phyloP scores from a whole-genome alignment of 2,797 vertebrate species.

The Gymnoscopelus microlampas region DNA sequence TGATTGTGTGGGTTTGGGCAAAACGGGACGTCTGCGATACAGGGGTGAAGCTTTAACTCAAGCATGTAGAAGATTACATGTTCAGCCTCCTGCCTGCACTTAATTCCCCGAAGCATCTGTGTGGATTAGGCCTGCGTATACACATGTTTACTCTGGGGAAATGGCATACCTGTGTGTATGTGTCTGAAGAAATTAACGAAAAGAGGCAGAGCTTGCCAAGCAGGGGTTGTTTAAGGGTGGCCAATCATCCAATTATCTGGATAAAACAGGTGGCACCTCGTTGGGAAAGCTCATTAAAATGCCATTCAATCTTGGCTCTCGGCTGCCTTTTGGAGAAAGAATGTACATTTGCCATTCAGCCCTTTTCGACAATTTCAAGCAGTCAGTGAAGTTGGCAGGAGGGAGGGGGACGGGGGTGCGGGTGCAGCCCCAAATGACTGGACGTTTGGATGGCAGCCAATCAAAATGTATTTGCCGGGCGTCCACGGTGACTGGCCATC shows the following conservation, averaged over 20 bases:
- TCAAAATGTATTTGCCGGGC: conserved; percentile 49
- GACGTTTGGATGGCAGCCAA: conserved; percentile 61
- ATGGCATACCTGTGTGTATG: neutral
- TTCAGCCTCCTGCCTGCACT: conserved; percentile 2
- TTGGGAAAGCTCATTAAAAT: conserved; percentile 79
- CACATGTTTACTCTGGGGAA: conserved; percentile 10
- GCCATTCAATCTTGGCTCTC: conserved; percentile 62
- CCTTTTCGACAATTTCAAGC: conserved; percentile 51
- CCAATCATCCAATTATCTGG: conserved; percentile 78
- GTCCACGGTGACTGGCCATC: conserved; percentile 48
- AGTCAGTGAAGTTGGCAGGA: conserved; percentile 28
- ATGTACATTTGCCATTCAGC: conserved; percentile 66
- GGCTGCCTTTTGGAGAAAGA: conserved; percentile 65
- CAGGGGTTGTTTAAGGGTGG: conserved; percentile 68
- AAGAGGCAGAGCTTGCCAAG: conserved; percentile 47
- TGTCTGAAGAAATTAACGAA: conserved; percentile 10
- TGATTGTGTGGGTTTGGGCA: neutral
- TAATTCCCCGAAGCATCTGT: conserved; percentile 13
- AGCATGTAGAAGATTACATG: conserved; percentile 1
- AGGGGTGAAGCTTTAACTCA: neutral
- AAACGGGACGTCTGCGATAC: conserved; percentile 14
- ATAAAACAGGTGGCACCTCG: conserved; percentile 80
- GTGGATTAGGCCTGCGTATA: conserved; percentile 8
- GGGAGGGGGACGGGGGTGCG: conserved; percentile 40
- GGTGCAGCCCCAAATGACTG: conserved; percentile 58